Percentiles rank a stretch among this genome's conserved stretches.
Conservation (phyloP, 2,888 invertebrate genomes). For the Cacoxenus indagator region DNA sequence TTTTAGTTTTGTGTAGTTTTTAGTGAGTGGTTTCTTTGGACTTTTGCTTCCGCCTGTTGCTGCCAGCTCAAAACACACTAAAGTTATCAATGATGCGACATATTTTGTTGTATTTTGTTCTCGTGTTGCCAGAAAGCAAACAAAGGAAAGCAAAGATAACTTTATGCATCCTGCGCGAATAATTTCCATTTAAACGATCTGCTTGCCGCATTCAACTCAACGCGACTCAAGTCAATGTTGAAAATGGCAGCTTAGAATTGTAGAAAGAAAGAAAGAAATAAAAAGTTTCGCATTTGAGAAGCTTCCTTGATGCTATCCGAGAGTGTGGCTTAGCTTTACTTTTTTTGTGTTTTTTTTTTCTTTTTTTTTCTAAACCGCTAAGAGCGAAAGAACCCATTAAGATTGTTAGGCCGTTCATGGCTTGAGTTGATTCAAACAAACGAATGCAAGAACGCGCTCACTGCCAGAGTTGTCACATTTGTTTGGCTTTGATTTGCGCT, state of each 20-base stretch:
- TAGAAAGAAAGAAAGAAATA: conserved; percentile 24
- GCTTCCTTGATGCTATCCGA: conserved; percentile 62
- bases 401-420: conserved; percentile 39
- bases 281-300: conserved; percentile 34
- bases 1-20: not conserved
- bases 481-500: conserved; percentile 19
- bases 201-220: not conserved
- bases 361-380: conserved; percentile 36
- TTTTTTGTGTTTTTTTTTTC: no score
- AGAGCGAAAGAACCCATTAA: conserved; percentile 62
- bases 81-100: conserved; percentile 19
- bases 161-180: conserved; percentile 61
- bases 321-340: conserved; percentile 20
- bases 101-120: not conserved
- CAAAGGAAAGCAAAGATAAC: conserved; percentile 38
- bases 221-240: conserved; percentile 36
- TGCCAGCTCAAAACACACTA: not conserved
- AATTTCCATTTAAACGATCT: conserved; percentile 63
- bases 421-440: not conserved
- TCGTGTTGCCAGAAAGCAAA: conserved; percentile 21
- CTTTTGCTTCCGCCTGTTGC: not conserved
- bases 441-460: not conserved
- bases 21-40: not conserved
- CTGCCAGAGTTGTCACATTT: conserved; percentile 18
- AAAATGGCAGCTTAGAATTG: conserved; percentile 27